Percentiles rank a stretch among this genome's conserved stretches.
Conservation (phyloP, 2,888 invertebrate genomes). For the Orchesellides sinensis region DNA sequence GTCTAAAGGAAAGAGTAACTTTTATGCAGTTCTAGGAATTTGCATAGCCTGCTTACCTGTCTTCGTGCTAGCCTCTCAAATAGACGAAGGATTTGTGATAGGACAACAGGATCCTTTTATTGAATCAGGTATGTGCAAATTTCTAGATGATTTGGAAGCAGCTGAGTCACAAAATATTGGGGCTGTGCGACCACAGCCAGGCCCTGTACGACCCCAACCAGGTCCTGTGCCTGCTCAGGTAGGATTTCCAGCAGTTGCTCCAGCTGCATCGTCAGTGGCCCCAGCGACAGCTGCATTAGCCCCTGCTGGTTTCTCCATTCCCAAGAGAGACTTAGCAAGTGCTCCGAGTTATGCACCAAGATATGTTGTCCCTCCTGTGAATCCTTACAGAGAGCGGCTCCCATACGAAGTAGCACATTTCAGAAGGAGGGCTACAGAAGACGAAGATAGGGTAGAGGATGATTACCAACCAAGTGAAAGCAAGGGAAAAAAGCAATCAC, state of each 20-base stretch:
- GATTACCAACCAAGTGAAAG: constrained; percentile 55
- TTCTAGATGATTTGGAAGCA: constrained; percentile 40
- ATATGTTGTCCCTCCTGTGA: constrained; percentile 44
- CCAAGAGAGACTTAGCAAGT: constrained; percentile 46
- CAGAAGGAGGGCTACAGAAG: constrained; percentile 33
- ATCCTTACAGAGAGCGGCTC: constrained; percentile 40
- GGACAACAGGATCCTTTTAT: constrained; percentile 5
- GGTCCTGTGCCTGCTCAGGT: background rate
- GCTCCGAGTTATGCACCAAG: constrained; percentile 53
- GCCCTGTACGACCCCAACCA: constrained; percentile 13
- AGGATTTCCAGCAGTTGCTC: constrained; percentile 14
- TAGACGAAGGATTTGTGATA: background rate
- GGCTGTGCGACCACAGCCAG: background rate
- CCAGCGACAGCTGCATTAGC: background rate
- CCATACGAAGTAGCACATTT: constrained; percentile 41
- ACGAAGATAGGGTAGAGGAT: constrained; percentile 33
- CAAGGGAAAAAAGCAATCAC: constrained; percentile 52
- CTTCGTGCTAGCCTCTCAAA: constrained; percentile 27
- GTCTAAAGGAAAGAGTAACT: constrained; percentile 39
- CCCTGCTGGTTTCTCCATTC: constrained; percentile 31
- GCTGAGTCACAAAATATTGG: constrained; percentile 50
- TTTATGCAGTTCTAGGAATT: constrained; percentile 42
- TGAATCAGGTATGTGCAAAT: constrained; percentile 35
- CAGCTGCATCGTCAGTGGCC: constrained; percentile 14
- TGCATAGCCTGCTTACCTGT: constrained; percentile 55